Evolutionary conservation across 2,113 vertebrate species (phyloP).

Genomic region (Calidris pygmaea): DNA sequence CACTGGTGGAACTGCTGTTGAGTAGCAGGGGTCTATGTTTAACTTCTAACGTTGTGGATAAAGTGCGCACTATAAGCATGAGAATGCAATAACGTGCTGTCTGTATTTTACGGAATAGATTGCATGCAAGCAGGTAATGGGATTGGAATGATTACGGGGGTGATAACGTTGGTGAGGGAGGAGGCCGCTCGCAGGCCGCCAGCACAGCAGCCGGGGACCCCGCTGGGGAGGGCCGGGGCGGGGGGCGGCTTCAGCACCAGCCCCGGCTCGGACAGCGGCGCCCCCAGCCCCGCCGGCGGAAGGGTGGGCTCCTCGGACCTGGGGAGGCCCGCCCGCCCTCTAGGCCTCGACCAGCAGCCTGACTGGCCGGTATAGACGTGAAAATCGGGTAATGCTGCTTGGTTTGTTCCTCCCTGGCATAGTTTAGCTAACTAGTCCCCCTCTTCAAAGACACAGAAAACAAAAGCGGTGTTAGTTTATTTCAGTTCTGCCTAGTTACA

Average conservation of each 20-base stretch:
- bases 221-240: too few species aligned
- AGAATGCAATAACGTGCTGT: neutral
- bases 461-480: neutral
- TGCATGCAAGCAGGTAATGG: neutral
- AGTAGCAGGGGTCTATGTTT: neutral
- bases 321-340: neutral
- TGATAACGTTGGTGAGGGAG: rapidly evolving
- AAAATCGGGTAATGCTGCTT: rapidly evolving
- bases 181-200: neutral
- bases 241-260: neutral
- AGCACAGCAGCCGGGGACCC: rapidly evolving
- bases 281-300: neutral
- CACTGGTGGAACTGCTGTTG: neutral
- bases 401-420: neutral
- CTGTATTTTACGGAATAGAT: neutral
- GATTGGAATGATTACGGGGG: neutral
- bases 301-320: neutral
- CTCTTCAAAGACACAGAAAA: neutral
- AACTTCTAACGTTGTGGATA: neutral
- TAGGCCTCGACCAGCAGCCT: neutral
- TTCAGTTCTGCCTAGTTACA: neutral
- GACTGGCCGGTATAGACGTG: rapidly evolving
- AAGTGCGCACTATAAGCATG: neutral
- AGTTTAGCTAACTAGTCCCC: rapidly evolving
- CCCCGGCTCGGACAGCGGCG: neutral